Evolutionary conservation across 2,888 invertebrate species (phyloP), one percentile per base, ranked within the genome.

Genomic region (Ptychoptera albimana): DNA sequence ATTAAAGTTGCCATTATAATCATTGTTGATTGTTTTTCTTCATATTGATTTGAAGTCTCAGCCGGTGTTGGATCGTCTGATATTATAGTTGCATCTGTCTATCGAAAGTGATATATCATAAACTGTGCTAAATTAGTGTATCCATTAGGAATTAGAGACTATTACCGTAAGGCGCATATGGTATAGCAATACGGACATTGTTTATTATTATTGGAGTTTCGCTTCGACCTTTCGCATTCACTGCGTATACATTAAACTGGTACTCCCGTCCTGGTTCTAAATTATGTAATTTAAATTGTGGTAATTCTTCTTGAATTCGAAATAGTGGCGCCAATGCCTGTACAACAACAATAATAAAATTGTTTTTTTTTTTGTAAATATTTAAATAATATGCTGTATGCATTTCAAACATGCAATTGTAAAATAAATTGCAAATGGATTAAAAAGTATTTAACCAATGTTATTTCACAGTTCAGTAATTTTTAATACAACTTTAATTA

Each of bases 191-290:
- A 51, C 64, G 60, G 46, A 64, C 61, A 48, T 60, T 58, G 52
- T 66, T 77, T 59, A 86, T 70, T 45, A 82, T 73, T 45, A 82
- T 81, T 2, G 85, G 80, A 42, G 78, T 79, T 45, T 73, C 69
- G 50, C 85, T 86, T 51, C 79, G 73, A 47, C 88, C 88, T 57
- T 79, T 75, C 8, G 82, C 80, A 53, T 88, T 89, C 52, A 83
- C 81, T 14, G 87, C 82, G 60, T 82, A 88, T 30, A 88, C 79
- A 50, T 78, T 70, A 50, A 87, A 73, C 57, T 82, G 81, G 65
- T 88, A 89, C 57, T 77, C 74, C 51, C 76, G 74, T 43, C 82
- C 85, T 13, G 86, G 80, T 46, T 81, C 74, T 47, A 89, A 69
- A 51, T 77, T 78, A 57, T 78, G 79, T 46, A 86, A 68, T 39